phyloP scores from a whole-genome alignment of 2,888 invertebrate genomes.

The Eubasilissa splendida region DNA sequence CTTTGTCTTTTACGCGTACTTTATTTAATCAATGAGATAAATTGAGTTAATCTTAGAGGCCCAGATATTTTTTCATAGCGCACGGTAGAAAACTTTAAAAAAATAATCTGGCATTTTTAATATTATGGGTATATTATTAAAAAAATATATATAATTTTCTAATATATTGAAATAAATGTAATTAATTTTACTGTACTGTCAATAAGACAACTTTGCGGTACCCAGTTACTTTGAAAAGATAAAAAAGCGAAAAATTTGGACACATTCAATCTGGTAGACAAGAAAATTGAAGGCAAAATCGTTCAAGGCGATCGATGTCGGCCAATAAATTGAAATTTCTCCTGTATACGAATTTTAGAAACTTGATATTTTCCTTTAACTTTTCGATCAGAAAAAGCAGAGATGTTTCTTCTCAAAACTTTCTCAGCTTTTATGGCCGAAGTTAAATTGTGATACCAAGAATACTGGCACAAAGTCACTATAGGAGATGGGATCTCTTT shows the following conservation, averaged over 20 bases:
- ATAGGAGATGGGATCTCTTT: background rate
- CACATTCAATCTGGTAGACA: background rate
- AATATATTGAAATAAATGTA: too few species aligned
- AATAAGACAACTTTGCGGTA: too few species aligned
- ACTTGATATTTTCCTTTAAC: slow-evolving; percentile 27
- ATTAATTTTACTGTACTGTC: too few species aligned
- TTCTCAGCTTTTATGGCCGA: slow-evolving; percentile 32
- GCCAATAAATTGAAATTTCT: slow-evolving; percentile 18
- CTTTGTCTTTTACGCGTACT: too few species aligned
- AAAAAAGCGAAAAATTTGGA: background rate
- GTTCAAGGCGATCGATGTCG: slow-evolving; percentile 5
- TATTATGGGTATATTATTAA: too few species aligned
- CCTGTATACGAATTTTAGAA: slow-evolving; percentile 7
- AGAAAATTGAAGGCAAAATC: slow-evolving; percentile 10
- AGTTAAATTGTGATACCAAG: slow-evolving; percentile 39
- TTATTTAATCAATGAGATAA: too few species aligned
- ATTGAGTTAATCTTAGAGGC: too few species aligned
- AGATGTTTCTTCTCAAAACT: slow-evolving; percentile 20
- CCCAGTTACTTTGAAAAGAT: too few species aligned
- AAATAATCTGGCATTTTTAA: too few species aligned
- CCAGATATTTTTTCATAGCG: too few species aligned
- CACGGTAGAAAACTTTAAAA: too few species aligned
- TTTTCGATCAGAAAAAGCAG: slow-evolving; percentile 32
- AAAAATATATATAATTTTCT: too few species aligned
- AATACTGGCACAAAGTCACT: slow-evolving; percentile 1